These are phyloP conservation scores for Rattus rattus DNA, from an alignment of 2,113 vertebrate genomes.

Conservation along the genomic window DNA sequence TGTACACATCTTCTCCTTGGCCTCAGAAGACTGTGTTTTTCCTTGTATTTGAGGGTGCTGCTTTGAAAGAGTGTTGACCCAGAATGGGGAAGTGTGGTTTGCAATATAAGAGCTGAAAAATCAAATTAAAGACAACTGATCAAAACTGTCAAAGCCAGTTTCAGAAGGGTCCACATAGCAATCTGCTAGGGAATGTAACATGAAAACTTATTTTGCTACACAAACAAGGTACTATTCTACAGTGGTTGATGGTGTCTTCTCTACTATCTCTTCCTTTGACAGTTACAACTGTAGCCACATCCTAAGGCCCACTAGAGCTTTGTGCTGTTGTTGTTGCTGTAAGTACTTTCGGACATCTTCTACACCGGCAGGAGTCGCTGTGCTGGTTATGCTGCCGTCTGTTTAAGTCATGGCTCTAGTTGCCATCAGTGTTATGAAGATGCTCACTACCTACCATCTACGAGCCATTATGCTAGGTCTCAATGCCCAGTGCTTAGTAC, in stretches of 20 bases:
- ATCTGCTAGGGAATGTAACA: neutral
- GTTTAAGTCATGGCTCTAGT: too few relatives aligned
- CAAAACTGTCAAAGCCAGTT: neutral
- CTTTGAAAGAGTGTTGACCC: neutral
- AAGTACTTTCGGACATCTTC: slow-evolving; percentile 20
- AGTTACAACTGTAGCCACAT: neutral
- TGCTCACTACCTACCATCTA: neutral
- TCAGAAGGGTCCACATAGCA: neutral
- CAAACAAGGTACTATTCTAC: slow-evolving; percentile 5
- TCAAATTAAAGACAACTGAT: slow-evolving; percentile 9
- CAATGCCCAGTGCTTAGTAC: neutral
- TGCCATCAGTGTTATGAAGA: neutral
- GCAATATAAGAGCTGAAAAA: neutral
- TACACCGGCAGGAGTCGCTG: neutral
- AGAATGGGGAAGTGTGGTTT: neutral
- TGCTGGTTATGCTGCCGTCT: neutral
- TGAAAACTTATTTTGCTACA: neutral
- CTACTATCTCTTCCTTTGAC: neutral
- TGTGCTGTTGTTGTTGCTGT: neutral
- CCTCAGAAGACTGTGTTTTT: neutral
- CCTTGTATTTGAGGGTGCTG: neutral
- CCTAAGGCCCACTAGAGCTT: neutral
- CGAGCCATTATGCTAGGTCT: neutral
- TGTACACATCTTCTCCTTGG: neutral
- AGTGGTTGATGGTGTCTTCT: neutral